phyloP scores from a whole-genome alignment of 2,797 vertebrate genomes.

The Melopsittacus undulatus region DNA sequence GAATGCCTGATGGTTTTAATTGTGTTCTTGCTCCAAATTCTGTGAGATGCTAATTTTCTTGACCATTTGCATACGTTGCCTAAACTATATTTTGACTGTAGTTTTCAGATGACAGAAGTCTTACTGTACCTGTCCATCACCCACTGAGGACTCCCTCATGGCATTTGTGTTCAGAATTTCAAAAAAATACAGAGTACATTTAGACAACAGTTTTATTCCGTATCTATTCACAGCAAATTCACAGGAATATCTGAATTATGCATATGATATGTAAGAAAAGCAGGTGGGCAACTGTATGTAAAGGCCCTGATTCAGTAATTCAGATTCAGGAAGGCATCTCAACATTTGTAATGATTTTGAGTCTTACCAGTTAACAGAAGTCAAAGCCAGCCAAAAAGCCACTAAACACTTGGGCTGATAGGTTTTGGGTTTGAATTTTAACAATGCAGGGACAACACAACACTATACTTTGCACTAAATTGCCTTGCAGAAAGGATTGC shows the following conservation, averaged over 20 bases:
- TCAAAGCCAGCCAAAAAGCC: not conserved
- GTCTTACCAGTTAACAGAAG: not conserved
- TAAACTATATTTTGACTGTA: not conserved
- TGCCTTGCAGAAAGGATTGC: constrained; percentile 11
- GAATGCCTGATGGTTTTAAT: not conserved
- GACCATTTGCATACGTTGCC: not conserved
- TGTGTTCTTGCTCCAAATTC: not conserved
- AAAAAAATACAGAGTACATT: not conserved
- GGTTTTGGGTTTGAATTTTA: not conserved
- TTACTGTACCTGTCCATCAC: not conserved
- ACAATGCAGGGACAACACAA: not conserved
- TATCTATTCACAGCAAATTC: not conserved
- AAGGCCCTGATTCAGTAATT: not conserved
- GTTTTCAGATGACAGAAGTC: not conserved
- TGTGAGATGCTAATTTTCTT: not conserved
- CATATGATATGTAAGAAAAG: not conserved
- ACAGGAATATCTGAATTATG: not conserved
- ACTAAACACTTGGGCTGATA: not conserved
- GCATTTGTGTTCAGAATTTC: not conserved
- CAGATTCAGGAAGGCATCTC: not conserved
- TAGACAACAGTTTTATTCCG: not conserved
- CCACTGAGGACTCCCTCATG: not conserved
- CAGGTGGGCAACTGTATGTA: not conserved
- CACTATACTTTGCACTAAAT: not conserved
- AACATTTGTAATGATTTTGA: not conserved